These are phyloP conservation scores for Hippocampus comes DNA, from an alignment of 2,113 vertebrate species.

Conservation along the genomic window DNA sequence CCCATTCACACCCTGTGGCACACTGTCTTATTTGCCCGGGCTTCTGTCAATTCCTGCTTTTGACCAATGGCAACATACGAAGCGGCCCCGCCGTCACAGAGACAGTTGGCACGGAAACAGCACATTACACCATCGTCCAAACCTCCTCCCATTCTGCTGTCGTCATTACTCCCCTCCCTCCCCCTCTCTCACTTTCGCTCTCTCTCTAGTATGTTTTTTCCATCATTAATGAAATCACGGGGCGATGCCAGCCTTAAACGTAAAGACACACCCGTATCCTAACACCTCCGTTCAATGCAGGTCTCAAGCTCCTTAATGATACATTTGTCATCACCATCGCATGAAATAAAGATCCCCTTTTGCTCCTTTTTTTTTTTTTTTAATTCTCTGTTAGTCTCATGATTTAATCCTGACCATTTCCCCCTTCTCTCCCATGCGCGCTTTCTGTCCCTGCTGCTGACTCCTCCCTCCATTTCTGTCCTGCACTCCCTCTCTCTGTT, in stretches of 20 bases:
- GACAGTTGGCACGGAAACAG: constrained; percentile 80
- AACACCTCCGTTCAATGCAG: constrained; percentile 14
- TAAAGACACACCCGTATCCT: constrained; percentile 12
- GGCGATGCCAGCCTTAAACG: constrained; percentile 49
- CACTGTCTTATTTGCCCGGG: constrained; percentile 56
- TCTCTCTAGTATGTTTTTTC: constrained; percentile 53
- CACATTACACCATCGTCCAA: constrained; percentile 73
- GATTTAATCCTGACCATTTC: constrained; percentile 70
- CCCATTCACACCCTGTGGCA: constrained; percentile 43
- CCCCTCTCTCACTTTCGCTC: constrained; percentile 41
- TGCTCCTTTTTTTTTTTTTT: background rate
- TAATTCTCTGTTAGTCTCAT: constrained; percentile 31
- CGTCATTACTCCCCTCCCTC: constrained; percentile 60
- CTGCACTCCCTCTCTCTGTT: constrained; percentile 60
- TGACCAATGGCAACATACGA: constrained; percentile 72
- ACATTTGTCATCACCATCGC: constrained; percentile 42
- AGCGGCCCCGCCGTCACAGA: constrained; percentile 72
- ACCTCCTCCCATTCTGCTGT: constrained; percentile 67
- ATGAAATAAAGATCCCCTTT: constrained; percentile 34
- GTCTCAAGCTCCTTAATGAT: constrained; percentile 25
- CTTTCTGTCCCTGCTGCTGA: background rate
- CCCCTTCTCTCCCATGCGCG: constrained; percentile 32
- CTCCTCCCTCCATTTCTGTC: constrained; percentile 72
- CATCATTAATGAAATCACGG: constrained; percentile 76
- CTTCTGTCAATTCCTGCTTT: constrained; percentile 54